A percentile compares a stretch with the other conserved stretches of the same genome.
phyloP scores from a whole-genome alignment of 2,113 vertebrate species.

The Mustela nigripes region DNA sequence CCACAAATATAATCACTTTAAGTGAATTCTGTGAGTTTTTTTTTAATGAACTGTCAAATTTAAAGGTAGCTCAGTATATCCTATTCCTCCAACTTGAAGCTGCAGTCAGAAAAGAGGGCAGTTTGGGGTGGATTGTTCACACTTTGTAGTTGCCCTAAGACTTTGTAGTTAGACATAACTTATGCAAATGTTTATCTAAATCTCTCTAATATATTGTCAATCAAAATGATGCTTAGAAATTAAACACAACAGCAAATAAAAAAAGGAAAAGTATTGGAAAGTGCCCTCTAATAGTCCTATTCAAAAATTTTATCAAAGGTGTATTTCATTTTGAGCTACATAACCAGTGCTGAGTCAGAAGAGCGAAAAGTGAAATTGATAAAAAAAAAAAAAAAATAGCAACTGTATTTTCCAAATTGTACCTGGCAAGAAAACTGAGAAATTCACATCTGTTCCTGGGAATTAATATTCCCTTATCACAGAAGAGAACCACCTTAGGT shows the following conservation, averaged over 20 bases:
- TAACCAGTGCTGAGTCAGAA: conserved; percentile 39
- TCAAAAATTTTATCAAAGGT: background rate
- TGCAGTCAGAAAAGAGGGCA: background rate
- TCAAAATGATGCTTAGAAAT: background rate
- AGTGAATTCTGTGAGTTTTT: background rate
- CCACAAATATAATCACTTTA: background rate
- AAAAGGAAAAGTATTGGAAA: background rate
- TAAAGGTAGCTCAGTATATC: background rate
- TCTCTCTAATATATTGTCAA: background rate
- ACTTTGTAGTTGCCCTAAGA: background rate
- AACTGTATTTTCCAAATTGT: conserved; percentile 70
- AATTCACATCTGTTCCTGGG: conserved; percentile 76
- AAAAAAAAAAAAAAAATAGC: conserved; percentile 48
- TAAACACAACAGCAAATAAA: background rate
- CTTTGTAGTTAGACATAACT: background rate
- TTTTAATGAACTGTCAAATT: background rate
- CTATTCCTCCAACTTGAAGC: rapidly evolving
- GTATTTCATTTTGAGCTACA: background rate
- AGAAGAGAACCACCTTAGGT: conserved; percentile 63
- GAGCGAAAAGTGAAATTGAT: conserved; percentile 28
- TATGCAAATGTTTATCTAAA: background rate
- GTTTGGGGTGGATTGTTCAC: background rate
- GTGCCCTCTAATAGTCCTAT: background rate
- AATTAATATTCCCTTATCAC: conserved; percentile 75
- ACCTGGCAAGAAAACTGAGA: conserved; percentile 79